Evolutionary conservation across 2,888 invertebrate genomes (phyloP).

Genomic region (Leucophora obtusa): DNA sequence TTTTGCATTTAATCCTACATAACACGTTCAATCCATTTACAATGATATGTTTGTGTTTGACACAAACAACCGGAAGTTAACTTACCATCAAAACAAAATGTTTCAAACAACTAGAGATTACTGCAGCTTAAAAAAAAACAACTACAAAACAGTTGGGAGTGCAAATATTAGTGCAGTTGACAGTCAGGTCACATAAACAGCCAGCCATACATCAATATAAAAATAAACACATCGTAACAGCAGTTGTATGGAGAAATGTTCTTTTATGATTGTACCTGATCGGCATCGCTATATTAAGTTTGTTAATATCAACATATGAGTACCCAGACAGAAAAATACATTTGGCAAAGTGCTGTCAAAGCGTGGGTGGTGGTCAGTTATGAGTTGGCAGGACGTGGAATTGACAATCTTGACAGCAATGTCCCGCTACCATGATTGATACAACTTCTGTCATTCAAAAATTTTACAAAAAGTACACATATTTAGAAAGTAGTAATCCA

Average conservation of each 20-base stretch:
- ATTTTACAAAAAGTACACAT: too few species aligned
- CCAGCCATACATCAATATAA: neutral
- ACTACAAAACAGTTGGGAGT: neutral
- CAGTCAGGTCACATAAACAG: neutral
- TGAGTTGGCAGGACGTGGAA: too few species aligned
- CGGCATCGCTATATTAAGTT: neutral
- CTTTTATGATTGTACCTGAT: neutral
- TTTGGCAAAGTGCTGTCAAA: too few species aligned
- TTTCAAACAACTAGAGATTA: conserved; percentile 2
- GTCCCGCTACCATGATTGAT: too few species aligned
- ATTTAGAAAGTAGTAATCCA: too few species aligned
- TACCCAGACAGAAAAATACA: too few species aligned
- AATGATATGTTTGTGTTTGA: conserved; percentile 12
- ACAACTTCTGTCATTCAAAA: too few species aligned
- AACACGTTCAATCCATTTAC: neutral
- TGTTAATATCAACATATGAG: neutral
- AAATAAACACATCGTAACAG: neutral
- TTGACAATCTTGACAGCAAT: too few species aligned
- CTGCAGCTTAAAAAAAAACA: conserved; percentile 6
- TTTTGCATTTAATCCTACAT: neutral
- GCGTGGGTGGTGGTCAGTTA: too few species aligned
- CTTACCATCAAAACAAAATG: conserved; percentile 10
- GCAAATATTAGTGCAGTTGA: neutral
- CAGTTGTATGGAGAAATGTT: neutral
- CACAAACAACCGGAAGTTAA: conserved; percentile 14